Evolutionary conservation across 2,113 vertebrate genomes (phyloP).

Genomic region (Peromyscus californicus): DNA sequence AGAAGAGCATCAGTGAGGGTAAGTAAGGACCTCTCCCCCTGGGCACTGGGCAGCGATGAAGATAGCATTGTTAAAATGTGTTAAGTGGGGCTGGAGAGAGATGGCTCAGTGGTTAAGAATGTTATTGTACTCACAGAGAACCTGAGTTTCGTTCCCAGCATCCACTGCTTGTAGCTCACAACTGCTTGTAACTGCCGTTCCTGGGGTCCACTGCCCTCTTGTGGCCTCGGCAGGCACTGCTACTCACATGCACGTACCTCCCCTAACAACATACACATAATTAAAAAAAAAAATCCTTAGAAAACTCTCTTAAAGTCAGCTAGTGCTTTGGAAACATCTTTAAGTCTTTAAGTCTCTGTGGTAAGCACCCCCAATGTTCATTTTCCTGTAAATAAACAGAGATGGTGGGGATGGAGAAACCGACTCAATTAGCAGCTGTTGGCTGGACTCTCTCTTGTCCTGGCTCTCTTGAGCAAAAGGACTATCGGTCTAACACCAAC

Average conservation of each 20-base stretch:
- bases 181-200: neutral
- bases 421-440: neutral
- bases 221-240: neutral
- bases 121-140: neutral
- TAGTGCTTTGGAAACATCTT: neutral
- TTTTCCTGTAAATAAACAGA: neutral
- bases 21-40: neutral
- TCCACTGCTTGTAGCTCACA: neutral
- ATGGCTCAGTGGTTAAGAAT: neutral
- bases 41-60: no score
- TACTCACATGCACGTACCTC: neutral
- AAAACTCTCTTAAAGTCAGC: neutral
- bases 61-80: neutral
- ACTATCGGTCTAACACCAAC: neutral
- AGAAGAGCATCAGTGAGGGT: neutral
- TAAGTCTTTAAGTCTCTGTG: neutral
- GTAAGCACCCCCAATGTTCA: neutral
- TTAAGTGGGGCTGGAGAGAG: neutral
- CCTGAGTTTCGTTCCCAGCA: neutral
- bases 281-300: neutral
- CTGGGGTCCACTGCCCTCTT: neutral
- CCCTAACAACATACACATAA: neutral
- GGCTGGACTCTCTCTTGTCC: neutral
- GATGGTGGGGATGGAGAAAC: no score
- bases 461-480: neutral